Evolutionary conservation across 1,140 invertebrate species (phyloP).

Genomic region (Penaeus chinensis): DNA sequence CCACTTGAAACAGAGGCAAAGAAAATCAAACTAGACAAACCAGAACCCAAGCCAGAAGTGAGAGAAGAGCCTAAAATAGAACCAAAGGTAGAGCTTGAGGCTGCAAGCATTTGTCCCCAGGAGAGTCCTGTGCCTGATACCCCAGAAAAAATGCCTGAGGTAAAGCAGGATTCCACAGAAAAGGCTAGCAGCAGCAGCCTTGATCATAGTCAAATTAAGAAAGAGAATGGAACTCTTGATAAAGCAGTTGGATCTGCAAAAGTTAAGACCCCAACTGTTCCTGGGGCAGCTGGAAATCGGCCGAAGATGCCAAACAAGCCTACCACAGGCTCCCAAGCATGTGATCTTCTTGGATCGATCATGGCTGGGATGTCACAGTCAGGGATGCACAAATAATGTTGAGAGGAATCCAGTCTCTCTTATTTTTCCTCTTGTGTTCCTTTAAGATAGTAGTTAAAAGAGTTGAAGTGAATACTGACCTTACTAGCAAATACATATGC

Average conservation of each 20-base stretch:
- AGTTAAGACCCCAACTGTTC: neutral
- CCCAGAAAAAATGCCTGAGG: neutral
- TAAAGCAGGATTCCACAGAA: neutral
- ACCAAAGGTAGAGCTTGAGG: neutral
- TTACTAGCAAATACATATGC: neutral
- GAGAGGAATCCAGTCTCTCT: slow-evolving; percentile 5
- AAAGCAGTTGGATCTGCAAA: neutral
- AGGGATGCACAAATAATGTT: slow-evolving; percentile 45
- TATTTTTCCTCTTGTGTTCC: neutral
- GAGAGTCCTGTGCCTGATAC: slow-evolving; percentile 13
- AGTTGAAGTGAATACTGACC: neutral
- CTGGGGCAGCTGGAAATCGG: slow-evolving; percentile 6
- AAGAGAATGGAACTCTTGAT: slow-evolving; percentile 36
- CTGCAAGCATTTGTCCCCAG: neutral
- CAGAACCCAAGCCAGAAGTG: neutral
- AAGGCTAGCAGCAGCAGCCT: neutral
- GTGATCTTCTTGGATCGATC: slow-evolving; percentile 51
- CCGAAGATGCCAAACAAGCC: slow-evolving; percentile 48
- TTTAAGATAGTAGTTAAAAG: no score
- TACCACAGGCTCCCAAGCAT: slow-evolving; percentile 4
- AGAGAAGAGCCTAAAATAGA: neutral
- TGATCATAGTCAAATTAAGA: slow-evolving; percentile 7
- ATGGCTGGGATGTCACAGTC: slow-evolving; percentile 54
- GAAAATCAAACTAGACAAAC: neutral
- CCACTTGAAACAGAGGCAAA: neutral